Conservation (phyloP, 2,113 vertebrate species). For the Campylomormyrus tamandua region DNA sequence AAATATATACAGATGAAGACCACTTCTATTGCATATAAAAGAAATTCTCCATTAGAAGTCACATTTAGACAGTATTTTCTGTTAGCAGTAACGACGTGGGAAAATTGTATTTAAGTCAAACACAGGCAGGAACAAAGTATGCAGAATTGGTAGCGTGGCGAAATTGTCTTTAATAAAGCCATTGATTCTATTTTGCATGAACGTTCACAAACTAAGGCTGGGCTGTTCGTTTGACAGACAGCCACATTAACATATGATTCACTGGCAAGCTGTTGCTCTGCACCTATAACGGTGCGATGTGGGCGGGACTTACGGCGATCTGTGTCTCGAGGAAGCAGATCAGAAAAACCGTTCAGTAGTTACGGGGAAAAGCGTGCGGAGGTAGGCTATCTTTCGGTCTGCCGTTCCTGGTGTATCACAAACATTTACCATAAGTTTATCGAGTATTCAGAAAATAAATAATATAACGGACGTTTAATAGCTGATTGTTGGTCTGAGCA, state of each 20-base stretch:
- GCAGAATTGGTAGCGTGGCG: background rate
- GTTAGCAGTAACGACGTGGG: background rate
- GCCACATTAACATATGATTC: background rate
- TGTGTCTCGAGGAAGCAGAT: background rate
- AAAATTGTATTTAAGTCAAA: background rate
- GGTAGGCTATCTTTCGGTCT: background rate
- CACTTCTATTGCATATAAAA: background rate
- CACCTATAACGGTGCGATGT: conserved; percentile 34
- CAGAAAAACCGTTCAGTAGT: background rate
- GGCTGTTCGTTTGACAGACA: conserved; percentile 11
- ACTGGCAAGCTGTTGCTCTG: background rate
- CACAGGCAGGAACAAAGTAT: background rate
- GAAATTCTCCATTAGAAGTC: background rate
- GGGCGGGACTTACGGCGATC: conserved; percentile 32
- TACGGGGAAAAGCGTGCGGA: background rate
- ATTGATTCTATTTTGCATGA: background rate
- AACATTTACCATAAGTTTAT: background rate
- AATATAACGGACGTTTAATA: background rate
- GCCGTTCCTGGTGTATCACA: background rate
- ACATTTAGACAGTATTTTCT: background rate
- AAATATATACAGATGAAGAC: background rate
- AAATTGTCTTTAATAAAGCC: background rate
- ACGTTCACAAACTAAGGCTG: background rate
- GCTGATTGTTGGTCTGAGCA: background rate
- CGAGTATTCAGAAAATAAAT: background rate